Evolutionary conservation across 1,140 invertebrate genomes (phyloP).

Genomic region (Anoplolepis gracilipes): DNA sequence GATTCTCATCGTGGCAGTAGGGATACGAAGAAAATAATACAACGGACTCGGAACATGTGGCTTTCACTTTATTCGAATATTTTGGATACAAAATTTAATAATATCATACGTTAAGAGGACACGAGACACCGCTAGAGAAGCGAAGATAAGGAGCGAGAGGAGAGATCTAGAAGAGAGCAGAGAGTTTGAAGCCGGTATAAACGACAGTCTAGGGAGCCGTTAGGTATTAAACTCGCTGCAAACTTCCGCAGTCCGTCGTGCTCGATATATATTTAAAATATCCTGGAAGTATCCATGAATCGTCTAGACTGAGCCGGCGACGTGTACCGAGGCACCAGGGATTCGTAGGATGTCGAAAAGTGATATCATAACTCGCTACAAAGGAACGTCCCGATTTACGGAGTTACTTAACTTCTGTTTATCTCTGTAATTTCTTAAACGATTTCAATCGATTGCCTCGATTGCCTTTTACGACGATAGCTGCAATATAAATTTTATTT

Average conservation of each 20-base stretch:
- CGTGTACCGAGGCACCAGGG: conserved; percentile 45
- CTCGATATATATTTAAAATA: conserved; percentile 65
- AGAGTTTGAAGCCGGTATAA: conserved; percentile 52
- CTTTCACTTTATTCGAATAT: conserved; percentile 36
- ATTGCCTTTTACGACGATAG: background rate
- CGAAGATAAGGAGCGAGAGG: conserved; percentile 35
- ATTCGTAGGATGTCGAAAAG: conserved; percentile 53
- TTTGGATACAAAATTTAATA: conserved; percentile 47
- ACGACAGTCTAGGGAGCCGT: conserved; percentile 62
- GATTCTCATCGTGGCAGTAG: background rate
- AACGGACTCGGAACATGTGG: background rate
- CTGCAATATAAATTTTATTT: background rate
- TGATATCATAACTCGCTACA: conserved; percentile 55
- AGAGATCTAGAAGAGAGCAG: conserved; percentile 14
- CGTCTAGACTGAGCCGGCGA: conserved; percentile 55
- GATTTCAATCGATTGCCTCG: conserved; percentile 12
- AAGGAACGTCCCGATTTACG: conserved; percentile 23
- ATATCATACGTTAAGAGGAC: conserved; percentile 24
- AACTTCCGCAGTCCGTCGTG: conserved; percentile 62
- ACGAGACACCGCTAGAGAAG: background rate
- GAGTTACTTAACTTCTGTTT: conserved; percentile 21
- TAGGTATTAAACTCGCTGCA: conserved; percentile 65
- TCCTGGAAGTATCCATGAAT: conserved; percentile 62
- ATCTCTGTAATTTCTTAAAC: background rate
- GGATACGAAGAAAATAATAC: background rate